These are phyloP conservation scores for Ethmia dodecea DNA, from an alignment of 2,888 invertebrate species.

Conservation along the genomic window DNA sequence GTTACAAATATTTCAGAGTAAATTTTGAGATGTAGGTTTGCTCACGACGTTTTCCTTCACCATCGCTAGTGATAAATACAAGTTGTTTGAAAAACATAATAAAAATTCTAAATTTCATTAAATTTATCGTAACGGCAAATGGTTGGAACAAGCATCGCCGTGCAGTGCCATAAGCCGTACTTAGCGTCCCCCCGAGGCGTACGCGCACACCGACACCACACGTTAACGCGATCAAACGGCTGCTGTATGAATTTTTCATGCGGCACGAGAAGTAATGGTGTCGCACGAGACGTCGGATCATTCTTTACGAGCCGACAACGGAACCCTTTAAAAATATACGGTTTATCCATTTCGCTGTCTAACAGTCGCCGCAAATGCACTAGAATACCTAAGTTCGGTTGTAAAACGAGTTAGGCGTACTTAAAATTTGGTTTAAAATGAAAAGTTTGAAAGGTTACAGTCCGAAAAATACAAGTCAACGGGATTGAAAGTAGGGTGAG, in stretches of 20 bases:
- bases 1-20: no score
- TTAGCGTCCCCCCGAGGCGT: conserved; percentile 48
- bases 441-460: no score
- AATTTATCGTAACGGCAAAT: conserved; percentile 12
- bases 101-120: conserved; percentile 19
- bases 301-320: conserved; percentile 73
- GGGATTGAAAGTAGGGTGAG: conserved; percentile 26
- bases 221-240: conserved; percentile 63
- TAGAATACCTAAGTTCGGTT: no score
- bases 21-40: no score
- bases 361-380: no score
- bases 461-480: conserved; percentile 18
- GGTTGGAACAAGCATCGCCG: conserved; percentile 9
- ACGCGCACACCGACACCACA: conserved; percentile 44
- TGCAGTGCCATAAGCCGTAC: conserved; percentile 38
- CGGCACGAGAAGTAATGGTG: conserved; percentile 65
- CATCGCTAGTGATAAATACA: no score
- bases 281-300: conserved; percentile 65
- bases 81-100: no score
- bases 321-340: conserved; percentile 62
- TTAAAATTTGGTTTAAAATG: no score
- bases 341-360: conserved; percentile 33
- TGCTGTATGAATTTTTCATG: conserved; percentile 73
- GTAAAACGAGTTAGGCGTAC: no score
- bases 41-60: no score